Base-by-base conservation (phyloP, 2,888 invertebrate genomes). In the Scaptodrosophila latifasciaeformis region DNA sequence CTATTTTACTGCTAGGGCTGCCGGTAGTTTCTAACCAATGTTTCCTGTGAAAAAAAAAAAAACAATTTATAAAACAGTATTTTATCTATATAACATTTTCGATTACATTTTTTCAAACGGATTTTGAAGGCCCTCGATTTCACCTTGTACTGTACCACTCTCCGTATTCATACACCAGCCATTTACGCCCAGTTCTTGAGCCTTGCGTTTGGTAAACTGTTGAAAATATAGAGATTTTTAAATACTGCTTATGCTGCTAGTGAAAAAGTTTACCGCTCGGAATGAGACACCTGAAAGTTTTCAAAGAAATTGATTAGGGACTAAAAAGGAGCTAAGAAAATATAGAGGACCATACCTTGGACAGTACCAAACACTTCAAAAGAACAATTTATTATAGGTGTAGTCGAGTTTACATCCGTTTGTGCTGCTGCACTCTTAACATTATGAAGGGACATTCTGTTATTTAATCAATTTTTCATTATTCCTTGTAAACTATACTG, bases 1-100 rank as follows among this genome's bases (percentile, higher is more conserved):
- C 92, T 65, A 95, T 93, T 63, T 87, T 87, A 40, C 93, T 93
- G 63, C 89, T 88, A 0, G 94, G 94, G 82, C 94, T 94, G 35
- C 94, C 95, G 3, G 88, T 91, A 24, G 87, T 88, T 70, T 89
- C 88, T 47, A 95, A 47, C 85, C 84, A 86, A 17, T 69, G 57
- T 54, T 82, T 82, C 85, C 85, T 86, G 35, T 3, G 37, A n/a
- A 45, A 24, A 24, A 6, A 5, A 3, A 4, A 24, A 39, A 13
- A 30, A 13, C 6, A 10, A 35, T 37, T 43, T 37, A 2, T 7
- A 1, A 12, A 13, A 15, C 1, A 29, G 10, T n/a, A n/a, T n/a
- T n/a, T n/a, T n/a, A n/a, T n/a, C 12, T 42, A 10, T 12, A 29
- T 24, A 17, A 17, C 2, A n/a, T 43, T n/a, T 13, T n/a, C 5